Percentiles rank a stretch among this genome's conserved stretches.
phyloP scores from a whole-genome alignment of 2,888 invertebrate species.

The Temnothorax rugatulus region DNA sequence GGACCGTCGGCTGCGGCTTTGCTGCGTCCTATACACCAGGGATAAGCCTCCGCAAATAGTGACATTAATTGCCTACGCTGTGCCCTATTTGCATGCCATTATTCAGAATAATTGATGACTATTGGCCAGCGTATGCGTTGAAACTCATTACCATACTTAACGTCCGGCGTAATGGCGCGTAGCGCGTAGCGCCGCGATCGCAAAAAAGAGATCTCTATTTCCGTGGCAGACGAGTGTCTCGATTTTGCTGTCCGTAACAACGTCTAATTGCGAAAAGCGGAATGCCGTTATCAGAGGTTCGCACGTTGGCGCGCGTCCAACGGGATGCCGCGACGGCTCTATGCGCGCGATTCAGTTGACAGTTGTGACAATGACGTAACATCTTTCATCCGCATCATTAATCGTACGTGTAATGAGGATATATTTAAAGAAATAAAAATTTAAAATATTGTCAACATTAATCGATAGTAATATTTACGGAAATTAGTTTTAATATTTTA shows the following conservation, averaged over 20 bases:
- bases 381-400: neutral
- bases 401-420: neutral
- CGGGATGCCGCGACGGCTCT: neutral
- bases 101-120: conserved; percentile 85
- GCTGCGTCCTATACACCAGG: conserved; percentile 71
- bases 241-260: conserved; percentile 28
- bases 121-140: conserved; percentile 81
- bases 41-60: conserved; percentile 84
- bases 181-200: neutral
- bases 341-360: neutral
- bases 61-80: conserved; percentile 84
- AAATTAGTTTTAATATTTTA: neutral
- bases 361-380: neutral
- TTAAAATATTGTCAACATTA: neutral
- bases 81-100: conserved; percentile 84
- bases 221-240: conserved; percentile 25
- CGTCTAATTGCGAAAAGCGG: conserved; percentile 25
- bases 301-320: conserved; percentile 7
- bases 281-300: neutral
- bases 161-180: conserved; percentile 55
- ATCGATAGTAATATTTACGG: neutral
- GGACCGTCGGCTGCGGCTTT: conserved; percentile 67
- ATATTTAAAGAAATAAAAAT: neutral
- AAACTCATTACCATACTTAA: conserved; percentile 84
- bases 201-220: conserved; percentile 23